phyloP scores from a whole-genome alignment of 2,797 vertebrate species.

The Streptopelia turtur region DNA sequence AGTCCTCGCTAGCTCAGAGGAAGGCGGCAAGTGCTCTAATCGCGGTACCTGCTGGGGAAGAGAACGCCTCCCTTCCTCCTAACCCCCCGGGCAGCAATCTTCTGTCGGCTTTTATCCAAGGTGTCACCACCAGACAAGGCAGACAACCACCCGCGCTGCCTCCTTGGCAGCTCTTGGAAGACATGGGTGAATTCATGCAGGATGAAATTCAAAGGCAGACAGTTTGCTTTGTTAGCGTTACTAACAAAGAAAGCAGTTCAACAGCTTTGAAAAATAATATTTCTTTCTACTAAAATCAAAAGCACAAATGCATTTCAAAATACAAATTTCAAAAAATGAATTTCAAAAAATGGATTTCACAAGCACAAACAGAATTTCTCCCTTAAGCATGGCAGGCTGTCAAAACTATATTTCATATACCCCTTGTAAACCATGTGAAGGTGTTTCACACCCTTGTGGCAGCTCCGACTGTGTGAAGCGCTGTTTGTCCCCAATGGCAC shows the following conservation, averaged over 20 bases:
- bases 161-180: neutral
- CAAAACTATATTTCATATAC: accelerated
- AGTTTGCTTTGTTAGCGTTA: neutral
- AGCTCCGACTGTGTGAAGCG: neutral
- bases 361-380: neutral
- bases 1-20: accelerated
- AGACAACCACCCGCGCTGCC: neutral
- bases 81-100: neutral
- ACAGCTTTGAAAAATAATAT: neutral
- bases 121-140: neutral
- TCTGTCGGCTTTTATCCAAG: neutral
- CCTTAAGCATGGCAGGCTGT: neutral
- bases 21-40: neutral
- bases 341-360: no score
- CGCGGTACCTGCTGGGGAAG: neutral
- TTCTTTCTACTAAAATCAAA: neutral
- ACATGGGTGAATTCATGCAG: neutral
- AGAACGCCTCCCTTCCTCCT: slow-evolving; percentile 2
- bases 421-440: neutral
- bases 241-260: neutral
- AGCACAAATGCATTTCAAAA: neutral
- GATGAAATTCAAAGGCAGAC: neutral
- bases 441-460: accelerated
- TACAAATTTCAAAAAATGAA: no score
- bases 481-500: accelerated